phyloP scores from a whole-genome alignment of 2,113 vertebrate species.

The Eulemur rufifrons region DNA sequence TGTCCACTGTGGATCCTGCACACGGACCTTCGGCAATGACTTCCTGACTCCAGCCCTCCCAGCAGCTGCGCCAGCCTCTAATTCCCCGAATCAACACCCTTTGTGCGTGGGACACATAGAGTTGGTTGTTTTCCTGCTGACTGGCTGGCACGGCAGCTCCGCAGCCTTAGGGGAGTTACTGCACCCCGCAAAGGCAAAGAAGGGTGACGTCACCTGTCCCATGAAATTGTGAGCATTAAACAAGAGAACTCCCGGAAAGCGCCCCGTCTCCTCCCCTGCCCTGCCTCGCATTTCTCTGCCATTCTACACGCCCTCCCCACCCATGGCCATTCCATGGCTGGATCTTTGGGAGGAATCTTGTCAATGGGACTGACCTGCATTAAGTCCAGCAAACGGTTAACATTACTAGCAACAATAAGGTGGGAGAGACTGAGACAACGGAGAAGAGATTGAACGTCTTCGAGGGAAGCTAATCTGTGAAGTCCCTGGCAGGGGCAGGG shows the following conservation, averaged over 20 bases:
- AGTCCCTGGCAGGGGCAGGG: not conserved
- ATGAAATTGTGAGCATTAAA: not conserved
- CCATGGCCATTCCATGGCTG: not conserved
- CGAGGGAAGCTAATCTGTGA: not conserved
- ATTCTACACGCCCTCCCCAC: not conserved
- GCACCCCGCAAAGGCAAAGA: not conserved
- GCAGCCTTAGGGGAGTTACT: not conserved
- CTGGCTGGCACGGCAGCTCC: not conserved
- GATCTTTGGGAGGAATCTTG: not conserved
- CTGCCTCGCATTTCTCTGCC: not conserved
- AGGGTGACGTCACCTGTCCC: too few species aligned
- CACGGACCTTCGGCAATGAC: not conserved
- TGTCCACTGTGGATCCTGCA: not conserved
- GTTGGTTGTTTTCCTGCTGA: not conserved
- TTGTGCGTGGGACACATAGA: not conserved
- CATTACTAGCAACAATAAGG: not conserved
- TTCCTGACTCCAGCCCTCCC: not conserved
- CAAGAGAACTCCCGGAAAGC: fast-evolving
- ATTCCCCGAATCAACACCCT: not conserved
- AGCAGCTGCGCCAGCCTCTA: not conserved
- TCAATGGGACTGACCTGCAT: not conserved
- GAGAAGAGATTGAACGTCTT: not conserved
- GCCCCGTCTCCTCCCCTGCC: not conserved
- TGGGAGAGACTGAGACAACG: not conserved
- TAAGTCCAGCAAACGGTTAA: not conserved